Evolutionary conservation across 1,140 invertebrate species (phyloP), one percentile per base, ranked within the genome.

Genomic region (Drosophila truncata): DNA sequence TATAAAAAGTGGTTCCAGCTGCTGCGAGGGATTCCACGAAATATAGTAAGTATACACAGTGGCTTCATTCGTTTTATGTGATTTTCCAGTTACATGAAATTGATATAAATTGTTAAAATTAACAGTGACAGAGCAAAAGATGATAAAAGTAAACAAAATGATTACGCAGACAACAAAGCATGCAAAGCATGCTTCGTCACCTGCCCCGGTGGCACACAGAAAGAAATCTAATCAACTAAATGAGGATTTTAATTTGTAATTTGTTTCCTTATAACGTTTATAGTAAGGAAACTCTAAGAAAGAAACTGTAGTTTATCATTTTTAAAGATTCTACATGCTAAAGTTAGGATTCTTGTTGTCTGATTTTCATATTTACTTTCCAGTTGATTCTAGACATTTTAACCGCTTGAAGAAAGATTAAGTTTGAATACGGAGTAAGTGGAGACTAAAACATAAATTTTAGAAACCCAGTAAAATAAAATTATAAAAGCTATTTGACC

Each of bases 141-240:
- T 47, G 59, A 70, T 61, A 78, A 73, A 64, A 79, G 82, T 90
- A 91, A 90, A 90, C 85, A 90, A 73, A 90, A 90, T 90, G 82
- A 90, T 90, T 90, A 82, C 80, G 71, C 84, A 83, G 84, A 83
- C 77, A 78, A 78, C 84, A 88, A 83, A 83, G 77, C 54, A 37
- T 31, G 20, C 31, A 14, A 18, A 16, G 8, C 35, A 27, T 42
- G 35, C 31, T 60, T 42, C 66, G 66, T 58, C 66, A 65, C 54
- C 33, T 60, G 75, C 55, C 35, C n/a, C 44, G 4, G 16, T 11
- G 3, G 42, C 42, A 65, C 57, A 65, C 62, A 14, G 62, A 18
- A 42, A 65, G 13, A 65, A 65, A 65, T 42, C 41, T 33, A 20
- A 64, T n/a, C 10, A n/a, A 16, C n/a, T n/a, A n/a, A n/a, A n/a